A percentile compares a stretch with the other conserved stretches of the same genome.
Conservation (phyloP, 2,888 invertebrate genomes). For the Limnephilus auricula region DNA sequence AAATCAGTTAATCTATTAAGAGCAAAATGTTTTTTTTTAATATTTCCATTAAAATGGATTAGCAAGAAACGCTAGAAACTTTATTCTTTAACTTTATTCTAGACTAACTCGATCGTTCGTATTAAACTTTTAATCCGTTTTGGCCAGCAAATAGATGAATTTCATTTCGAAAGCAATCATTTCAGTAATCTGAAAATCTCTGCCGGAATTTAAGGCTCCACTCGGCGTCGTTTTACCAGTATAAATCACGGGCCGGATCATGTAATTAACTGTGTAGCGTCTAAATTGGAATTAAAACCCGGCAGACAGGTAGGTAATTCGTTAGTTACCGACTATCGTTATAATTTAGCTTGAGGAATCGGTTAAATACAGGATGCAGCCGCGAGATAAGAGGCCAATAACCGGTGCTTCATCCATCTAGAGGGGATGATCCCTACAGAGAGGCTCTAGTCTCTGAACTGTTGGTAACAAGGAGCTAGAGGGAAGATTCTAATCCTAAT, state of each 20-base stretch:
- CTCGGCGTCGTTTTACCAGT: slow-evolving; percentile 14
- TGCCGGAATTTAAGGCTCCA: slow-evolving; percentile 19
- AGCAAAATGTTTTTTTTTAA: not conserved
- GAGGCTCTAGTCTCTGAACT: not conserved
- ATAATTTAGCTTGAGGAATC: slow-evolving; percentile 57
- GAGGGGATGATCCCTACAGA: slow-evolving; percentile 20
- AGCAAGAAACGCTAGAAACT: not conserved
- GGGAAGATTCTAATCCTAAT: not conserved
- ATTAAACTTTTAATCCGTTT: slow-evolving; percentile 29
- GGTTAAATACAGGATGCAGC: slow-evolving; percentile 50
- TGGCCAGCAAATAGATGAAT: slow-evolving; percentile 5
- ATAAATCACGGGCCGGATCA: slow-evolving; percentile 51
- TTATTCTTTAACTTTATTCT: no score
- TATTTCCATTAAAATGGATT: not conserved
- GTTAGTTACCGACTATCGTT: slow-evolving; percentile 57
- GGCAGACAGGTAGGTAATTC: slow-evolving; percentile 52
- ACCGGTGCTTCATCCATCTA: slow-evolving; percentile 42
- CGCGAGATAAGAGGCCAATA: slow-evolving; percentile 55
- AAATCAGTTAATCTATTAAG: not conserved
- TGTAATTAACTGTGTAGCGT: slow-evolving; percentile 47
- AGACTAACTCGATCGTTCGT: not conserved
- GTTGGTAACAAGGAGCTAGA: not conserved
- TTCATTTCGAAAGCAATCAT: slow-evolving; percentile 43
- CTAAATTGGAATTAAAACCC: slow-evolving; percentile 58
- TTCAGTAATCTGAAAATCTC: slow-evolving; percentile 40